Base-by-base conservation (phyloP, 1,140 invertebrate genomes). In the Harlomillsia oculata region DNA sequence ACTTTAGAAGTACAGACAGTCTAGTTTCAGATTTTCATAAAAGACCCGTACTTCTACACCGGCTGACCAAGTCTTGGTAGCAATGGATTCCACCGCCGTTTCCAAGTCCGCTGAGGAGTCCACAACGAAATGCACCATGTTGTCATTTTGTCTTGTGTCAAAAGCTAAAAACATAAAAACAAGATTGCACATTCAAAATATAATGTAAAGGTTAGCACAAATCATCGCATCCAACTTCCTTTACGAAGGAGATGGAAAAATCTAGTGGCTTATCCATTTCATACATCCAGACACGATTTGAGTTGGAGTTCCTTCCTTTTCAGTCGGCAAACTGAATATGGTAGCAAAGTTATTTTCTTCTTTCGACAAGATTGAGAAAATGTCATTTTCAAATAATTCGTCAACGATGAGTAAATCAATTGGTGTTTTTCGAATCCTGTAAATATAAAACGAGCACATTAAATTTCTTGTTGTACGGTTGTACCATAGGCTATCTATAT, bases 71-170 rank as follows among this genome's bases (percentile, higher is more conserved):
- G 44, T 16, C 9, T 53, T 46, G 23, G 34, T 13, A 29, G 32
- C 9, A 37, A 62, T 57, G 16, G 49, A 26, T 21, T 54, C 51
- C 2, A 53, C 28, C 8, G 54, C 30, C 1, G 51, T 57, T 41
- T 40, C 25, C 9, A 62, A 28, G 26, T 62, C 60, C 9, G 60
- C 60, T 16, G 55, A 53, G 8, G 60, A 62, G 34, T 62, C 54
- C 3, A 62, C 29, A 23, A 62, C 54, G 34, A 53, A 57, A 14
- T 62, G 54, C 2, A 13, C 40, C 11, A 26, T 41, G 28, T 13
- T 41, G 16, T 21, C 37, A n/a, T 5, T 5, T 3, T 14, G 29
- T 5, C 21, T 23, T 26, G 45, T 11, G 5, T 2, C 11, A 6
- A 50, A 43, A 13, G 43, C 45, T 57, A 34, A 20, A 51, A 48